phyloP scores from a whole-genome alignment of 2,113 vertebrate species.

The Engraulis encrasicolus region DNA sequence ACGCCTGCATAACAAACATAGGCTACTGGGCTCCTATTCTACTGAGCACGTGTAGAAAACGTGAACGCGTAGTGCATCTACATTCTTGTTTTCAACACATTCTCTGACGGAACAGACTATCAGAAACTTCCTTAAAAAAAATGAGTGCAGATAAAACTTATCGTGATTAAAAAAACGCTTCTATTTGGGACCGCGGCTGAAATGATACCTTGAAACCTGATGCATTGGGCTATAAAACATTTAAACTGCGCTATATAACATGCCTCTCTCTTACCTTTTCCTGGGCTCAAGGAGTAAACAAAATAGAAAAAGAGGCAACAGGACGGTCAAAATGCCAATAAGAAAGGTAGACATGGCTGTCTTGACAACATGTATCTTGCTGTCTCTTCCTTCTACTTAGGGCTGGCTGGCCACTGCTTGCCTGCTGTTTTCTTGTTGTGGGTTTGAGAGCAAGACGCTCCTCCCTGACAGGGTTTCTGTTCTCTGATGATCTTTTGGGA shows the following conservation, averaged over 20 bases:
- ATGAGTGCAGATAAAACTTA: not conserved
- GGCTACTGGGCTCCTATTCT: too few species aligned
- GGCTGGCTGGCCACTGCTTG: not conserved
- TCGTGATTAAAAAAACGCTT: not conserved
- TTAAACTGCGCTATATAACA: not conserved
- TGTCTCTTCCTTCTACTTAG: not conserved
- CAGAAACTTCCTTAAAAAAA: too few species aligned
- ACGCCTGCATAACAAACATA: too few species aligned
- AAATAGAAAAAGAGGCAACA: not conserved
- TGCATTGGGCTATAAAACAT: not conserved
- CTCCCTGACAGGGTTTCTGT: not conserved
- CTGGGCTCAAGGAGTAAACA: not conserved
- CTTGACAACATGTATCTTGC: not conserved
- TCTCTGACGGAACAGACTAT: too few species aligned
- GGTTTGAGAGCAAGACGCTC: not conserved
- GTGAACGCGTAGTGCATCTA: too few species aligned
- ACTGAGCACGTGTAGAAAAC: too few species aligned
- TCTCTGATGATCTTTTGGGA: not conserved
- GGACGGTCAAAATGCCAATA: not conserved
- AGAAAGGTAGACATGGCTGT: constrained; percentile 7
- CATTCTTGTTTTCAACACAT: too few species aligned
- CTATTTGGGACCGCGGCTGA: not conserved
- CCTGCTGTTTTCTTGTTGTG: not conserved
- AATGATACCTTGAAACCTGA: not conserved
- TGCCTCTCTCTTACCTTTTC: not conserved